phyloP scores from a whole-genome alignment of 2,888 invertebrate genomes.

The Cactoblastis cactorum region DNA sequence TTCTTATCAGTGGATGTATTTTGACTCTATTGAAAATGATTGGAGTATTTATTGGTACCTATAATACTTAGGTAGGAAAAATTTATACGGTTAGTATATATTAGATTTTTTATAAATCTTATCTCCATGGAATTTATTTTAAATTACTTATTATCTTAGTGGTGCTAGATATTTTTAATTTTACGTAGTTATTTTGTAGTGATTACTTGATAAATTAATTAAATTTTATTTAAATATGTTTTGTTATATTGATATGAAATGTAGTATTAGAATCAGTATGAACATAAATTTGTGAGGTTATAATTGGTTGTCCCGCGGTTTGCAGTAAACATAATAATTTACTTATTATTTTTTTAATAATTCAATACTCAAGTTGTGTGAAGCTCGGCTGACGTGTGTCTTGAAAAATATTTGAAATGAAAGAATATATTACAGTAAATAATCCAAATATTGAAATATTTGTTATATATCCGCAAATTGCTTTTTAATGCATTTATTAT shows the following conservation, averaged over 20 bases:
- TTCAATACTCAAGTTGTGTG: slow-evolving; percentile 43
- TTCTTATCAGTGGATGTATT: background rate
- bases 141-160: background rate
- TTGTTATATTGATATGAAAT: background rate
- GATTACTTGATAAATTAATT: background rate
- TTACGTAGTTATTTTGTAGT: background rate
- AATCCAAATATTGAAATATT: slow-evolving; percentile 26
- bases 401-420: slow-evolving; percentile 24
- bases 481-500: slow-evolving; percentile 71
- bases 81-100: background rate
- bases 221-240: background rate
- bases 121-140: background rate
- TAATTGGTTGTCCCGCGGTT: background rate
- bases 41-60: background rate
- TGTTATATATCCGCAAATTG: slow-evolving; percentile 45
- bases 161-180: slow-evolving; percentile 8
- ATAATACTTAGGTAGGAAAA: background rate
- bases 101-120: background rate
- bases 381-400: slow-evolving; percentile 43
- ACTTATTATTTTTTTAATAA: background rate
- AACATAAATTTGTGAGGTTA: background rate
- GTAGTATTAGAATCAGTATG: slow-evolving; percentile 8
- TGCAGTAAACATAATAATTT: background rate
- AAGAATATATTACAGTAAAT: slow-evolving; percentile 17
- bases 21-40: background rate